Evolutionary conservation across 2,797 vertebrate genomes (phyloP).

Genomic region (Pangasius krempfi): DNA sequence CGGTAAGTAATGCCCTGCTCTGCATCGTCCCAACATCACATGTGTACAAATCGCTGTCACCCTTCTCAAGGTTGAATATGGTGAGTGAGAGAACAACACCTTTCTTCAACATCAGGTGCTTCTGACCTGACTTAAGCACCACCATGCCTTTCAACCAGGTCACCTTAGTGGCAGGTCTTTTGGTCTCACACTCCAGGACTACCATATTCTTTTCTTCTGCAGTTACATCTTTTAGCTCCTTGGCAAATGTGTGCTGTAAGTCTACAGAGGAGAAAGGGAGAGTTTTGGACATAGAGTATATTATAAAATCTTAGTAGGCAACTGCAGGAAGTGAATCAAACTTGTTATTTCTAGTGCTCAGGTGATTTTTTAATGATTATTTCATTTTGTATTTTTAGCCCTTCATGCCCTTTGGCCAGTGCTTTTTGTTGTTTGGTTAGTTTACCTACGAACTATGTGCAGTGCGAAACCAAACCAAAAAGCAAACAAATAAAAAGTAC

Average conservation of each 20-base stretch:
- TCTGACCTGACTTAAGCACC: conserved; percentile 80
- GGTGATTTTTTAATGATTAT: not conserved
- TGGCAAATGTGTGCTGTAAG: conserved; percentile 83
- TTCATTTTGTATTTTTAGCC: no score
- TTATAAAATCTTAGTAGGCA: not conserved
- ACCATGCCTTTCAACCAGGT: conserved; percentile 87
- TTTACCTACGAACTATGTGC: not conserved
- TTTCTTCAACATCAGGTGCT: conserved; percentile 81
- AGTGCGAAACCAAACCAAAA: not conserved
- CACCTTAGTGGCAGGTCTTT: conserved; percentile 70
- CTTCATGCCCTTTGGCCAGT: not conserved
- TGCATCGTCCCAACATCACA: conserved; percentile 88
- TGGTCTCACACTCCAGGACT: conserved; percentile 83
- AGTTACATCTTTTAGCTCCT: conserved; percentile 79
- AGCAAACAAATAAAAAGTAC: not conserved
- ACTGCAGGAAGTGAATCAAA: not conserved
- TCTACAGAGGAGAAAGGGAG: conserved; percentile 69
- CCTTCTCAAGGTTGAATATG: conserved; percentile 81
- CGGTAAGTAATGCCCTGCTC: conserved; percentile 81
- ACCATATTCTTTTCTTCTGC: conserved; percentile 81
- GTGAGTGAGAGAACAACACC: conserved; percentile 81
- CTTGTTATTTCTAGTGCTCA: not conserved
- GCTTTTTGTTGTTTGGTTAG: not conserved
- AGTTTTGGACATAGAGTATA: not conserved
- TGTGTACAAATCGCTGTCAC: conserved; percentile 83